A percentile compares a stretch with the other conserved stretches of the same genome.
Evolutionary conservation across 1,140 invertebrate species (phyloP).

Genomic region (Drosophila truncata): DNA sequence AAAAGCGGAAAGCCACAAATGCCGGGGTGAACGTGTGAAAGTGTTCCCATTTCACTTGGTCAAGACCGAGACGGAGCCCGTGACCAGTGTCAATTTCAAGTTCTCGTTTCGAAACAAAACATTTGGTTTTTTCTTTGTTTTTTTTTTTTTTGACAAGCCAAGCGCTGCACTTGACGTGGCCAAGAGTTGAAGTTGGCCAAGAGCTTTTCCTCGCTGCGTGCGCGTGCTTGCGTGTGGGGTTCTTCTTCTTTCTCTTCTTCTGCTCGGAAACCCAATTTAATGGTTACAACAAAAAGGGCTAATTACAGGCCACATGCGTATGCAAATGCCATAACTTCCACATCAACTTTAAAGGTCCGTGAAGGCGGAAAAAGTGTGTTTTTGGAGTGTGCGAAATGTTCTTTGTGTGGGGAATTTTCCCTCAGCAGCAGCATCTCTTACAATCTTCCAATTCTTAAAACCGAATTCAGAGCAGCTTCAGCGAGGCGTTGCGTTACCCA

Average conservation of each 20-base stretch:
- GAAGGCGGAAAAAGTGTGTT: slow-evolving; percentile 63
- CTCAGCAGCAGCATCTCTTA: background rate
- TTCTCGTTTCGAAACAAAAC: slow-evolving; percentile 50
- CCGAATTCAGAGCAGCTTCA: slow-evolving; percentile 41
- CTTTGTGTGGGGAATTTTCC: slow-evolving; percentile 1
- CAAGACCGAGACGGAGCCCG: slow-evolving; percentile 8
- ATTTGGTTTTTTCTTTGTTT: background rate
- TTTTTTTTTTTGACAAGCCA: slow-evolving; percentile 16
- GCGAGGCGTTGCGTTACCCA: slow-evolving; percentile 34
- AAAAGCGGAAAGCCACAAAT: slow-evolving; percentile 11
- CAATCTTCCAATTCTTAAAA: background rate
- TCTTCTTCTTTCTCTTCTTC: slow-evolving; percentile 15
- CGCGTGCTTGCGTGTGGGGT: slow-evolving; percentile 37
- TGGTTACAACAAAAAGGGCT: slow-evolving; percentile 51
- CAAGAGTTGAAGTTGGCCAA: slow-evolving; percentile 5
- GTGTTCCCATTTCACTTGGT: slow-evolving; percentile 72
- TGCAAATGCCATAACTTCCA: slow-evolving; percentile 60
- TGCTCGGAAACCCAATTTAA: slow-evolving; percentile 38
- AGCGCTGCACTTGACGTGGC: slow-evolving; percentile 39
- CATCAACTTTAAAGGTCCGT: background rate
- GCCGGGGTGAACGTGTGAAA: slow-evolving; percentile 60
- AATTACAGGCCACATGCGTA: slow-evolving; percentile 64
- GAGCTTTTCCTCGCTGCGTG: slow-evolving; percentile 24
- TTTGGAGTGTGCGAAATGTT: slow-evolving; percentile 78
- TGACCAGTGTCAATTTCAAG: slow-evolving; percentile 66